Evolutionary conservation across 2,888 invertebrate genomes (phyloP), one percentile per base, ranked within the genome.

Genomic region (Listrodromus nycthemerus): DNA sequence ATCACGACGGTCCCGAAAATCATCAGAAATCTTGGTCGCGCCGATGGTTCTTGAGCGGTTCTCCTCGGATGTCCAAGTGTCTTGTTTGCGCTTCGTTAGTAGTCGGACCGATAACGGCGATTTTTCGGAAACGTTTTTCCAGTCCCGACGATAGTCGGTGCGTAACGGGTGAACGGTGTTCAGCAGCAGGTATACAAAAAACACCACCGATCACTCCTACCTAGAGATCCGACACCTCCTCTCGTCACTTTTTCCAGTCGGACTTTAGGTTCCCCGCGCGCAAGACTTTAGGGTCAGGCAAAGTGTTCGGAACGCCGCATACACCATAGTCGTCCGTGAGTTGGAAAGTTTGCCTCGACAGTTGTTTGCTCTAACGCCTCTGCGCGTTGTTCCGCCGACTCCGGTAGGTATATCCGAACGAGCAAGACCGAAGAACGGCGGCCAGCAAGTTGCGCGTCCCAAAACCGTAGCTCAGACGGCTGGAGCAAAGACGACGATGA

Each of bases 351-450:
- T 82, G 77, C 81, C 82, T 86, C 77, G 70, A 83, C 81, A 83
- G 85, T 82, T 91, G 88, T 91, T 91, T 91, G 89, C 89, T 89
- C 88, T 89, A 88, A 91, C 89, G 89, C 90, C 89, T 91, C 85
- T 84, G 85, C 74, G 55, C 83, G 86, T 45, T 45, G 76, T 82
- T 85, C 78, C 77, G 70, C 84, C 80, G 84, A 73, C 61, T 83
- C 41, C 61, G 41, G 66, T 66, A 58, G 67, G 66, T 58, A 80
- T 50, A 58, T 30, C 63, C 61, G 79, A 63, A 75, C 75, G 65
- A 48, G 37, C 37, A 24, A 63, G 69, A 69, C 10, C 1, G 45
- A 45, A 52, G 55, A 65, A 48, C n/a, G 55, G 61, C 33, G 27
- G 71, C 65, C 45, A 76, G 76, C 50, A 45, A 52, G 30, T 19